These are phyloP conservation scores for Urocynchramus pylzowi DNA, from an alignment of 2,113 vertebrate species.

Conservation along the genomic window DNA sequence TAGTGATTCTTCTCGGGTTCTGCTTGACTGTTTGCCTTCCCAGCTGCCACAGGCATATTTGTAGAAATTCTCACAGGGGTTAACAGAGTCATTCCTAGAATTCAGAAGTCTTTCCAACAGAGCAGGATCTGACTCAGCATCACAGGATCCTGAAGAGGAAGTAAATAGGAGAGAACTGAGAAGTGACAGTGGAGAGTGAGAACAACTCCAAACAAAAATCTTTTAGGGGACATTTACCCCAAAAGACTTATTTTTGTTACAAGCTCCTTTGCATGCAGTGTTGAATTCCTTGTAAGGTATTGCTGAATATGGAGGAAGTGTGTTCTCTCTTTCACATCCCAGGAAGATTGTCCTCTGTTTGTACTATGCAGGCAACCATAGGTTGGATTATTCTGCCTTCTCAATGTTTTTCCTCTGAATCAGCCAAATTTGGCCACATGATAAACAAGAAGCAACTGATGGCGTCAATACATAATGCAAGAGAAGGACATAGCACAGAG, in stretches of 20 bases:
- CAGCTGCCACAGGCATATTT: constrained; percentile 65
- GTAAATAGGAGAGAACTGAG: background rate
- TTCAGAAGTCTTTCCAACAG: constrained; percentile 41
- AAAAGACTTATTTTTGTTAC: constrained; percentile 48
- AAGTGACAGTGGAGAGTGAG: background rate
- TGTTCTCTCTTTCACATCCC: background rate
- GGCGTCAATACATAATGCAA: background rate
- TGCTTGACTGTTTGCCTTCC: background rate
- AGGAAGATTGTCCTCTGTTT: background rate
- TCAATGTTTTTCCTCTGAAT: background rate
- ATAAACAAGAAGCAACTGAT: background rate
- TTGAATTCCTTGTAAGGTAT: background rate
- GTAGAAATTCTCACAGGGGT: constrained; percentile 75
- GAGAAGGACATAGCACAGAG: background rate
- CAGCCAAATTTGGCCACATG: background rate
- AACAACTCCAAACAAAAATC: background rate
- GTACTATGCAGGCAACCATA: background rate
- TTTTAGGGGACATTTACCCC: background rate
- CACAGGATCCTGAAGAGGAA: constrained; percentile 51
- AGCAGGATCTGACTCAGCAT: background rate
- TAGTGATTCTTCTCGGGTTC: background rate
- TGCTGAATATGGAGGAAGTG: background rate
- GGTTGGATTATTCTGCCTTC: background rate
- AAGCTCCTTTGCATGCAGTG: background rate
- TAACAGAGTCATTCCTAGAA: constrained; percentile 56